Conservation (phyloP, 2,888 invertebrate species). For the Drosophila sordidula region DNA sequence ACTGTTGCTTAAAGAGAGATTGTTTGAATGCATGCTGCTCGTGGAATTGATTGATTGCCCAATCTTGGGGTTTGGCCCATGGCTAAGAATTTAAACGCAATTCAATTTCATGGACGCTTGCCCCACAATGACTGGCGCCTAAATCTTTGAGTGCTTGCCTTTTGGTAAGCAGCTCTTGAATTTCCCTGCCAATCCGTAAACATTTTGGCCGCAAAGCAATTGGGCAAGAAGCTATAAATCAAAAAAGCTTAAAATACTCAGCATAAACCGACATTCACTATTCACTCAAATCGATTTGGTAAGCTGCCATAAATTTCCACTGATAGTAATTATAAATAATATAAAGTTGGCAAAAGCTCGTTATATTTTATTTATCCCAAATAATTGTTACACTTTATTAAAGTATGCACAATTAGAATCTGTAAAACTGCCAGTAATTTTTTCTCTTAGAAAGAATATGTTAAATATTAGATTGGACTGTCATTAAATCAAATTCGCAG, state of each 20-base stretch:
- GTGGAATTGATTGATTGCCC: slow-evolving; percentile 16
- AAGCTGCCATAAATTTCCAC: no score
- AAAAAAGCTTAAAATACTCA: slow-evolving; percentile 59
- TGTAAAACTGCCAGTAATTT: no score
- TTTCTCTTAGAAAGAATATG: no score
- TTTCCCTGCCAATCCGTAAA: slow-evolving; percentile 40
- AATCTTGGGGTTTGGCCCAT: background rate
- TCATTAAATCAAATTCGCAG: no score
- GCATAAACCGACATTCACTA: slow-evolving; percentile 39
- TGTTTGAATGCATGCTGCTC: no score
- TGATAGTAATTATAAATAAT: no score
- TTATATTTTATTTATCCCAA: no score
- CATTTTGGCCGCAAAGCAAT: slow-evolving; percentile 42
- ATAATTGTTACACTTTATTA: no score
- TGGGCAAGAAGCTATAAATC: slow-evolving; percentile 61
- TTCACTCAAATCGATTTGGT: slow-evolving; percentile 9
- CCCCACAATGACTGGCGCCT: slow-evolving; percentile 2
- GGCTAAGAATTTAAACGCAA: slow-evolving; percentile 11
- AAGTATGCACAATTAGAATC: no score
- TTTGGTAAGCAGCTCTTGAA: slow-evolving; percentile 16
- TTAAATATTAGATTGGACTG: no score
- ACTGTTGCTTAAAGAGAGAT: background rate
- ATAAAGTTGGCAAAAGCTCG: no score
- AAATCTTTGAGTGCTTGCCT: slow-evolving; percentile 11
- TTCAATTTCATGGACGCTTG: slow-evolving; percentile 33